Percentiles rank a stretch among this genome's conserved stretches.
These are phyloP conservation scores for Thermophis baileyi DNA, from an alignment of 2,113 vertebrate species.

Conservation along the genomic window DNA sequence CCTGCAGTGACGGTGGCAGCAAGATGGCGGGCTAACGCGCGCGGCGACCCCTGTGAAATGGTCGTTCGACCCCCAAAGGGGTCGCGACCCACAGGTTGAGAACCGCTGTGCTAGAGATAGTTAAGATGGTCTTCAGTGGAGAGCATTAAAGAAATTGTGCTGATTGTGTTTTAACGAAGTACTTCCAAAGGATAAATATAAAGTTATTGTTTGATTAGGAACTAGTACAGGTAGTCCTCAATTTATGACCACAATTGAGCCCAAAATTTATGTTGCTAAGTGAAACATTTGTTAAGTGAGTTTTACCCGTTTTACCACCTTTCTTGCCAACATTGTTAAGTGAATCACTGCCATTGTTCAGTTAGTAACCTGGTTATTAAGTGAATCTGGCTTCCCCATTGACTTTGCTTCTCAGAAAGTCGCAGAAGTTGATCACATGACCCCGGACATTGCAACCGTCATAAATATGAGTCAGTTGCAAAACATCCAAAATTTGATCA, in stretches of 20 bases:
- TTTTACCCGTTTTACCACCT: neutral
- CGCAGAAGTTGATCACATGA: neutral
- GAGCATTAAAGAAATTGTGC: neutral
- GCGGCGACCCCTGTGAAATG: too few relatives aligned
- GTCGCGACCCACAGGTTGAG: too few relatives aligned
- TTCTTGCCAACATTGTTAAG: neutral
- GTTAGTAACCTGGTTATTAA: neutral
- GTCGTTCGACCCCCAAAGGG: too few relatives aligned
- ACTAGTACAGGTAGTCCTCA: neutral
- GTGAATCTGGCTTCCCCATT: neutral
- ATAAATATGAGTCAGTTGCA: neutral
- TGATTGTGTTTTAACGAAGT: neutral
- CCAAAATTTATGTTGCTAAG: neutral
- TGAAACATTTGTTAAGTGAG: neutral
- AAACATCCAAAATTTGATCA: neutral
- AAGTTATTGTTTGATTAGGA: neutral
- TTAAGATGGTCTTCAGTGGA: too few relatives aligned
- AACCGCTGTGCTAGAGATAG: too few relatives aligned
- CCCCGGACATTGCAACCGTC: rapidly evolving
- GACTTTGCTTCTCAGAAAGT: neutral
- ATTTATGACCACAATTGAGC: neutral
- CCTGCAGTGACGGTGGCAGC: too few relatives aligned
- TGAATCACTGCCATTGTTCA: neutral
- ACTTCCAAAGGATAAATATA: neutral
- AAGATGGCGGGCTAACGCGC: too few relatives aligned